Conservation (phyloP, 2,797 vertebrate genomes). For the Cuculus canorus region DNA sequence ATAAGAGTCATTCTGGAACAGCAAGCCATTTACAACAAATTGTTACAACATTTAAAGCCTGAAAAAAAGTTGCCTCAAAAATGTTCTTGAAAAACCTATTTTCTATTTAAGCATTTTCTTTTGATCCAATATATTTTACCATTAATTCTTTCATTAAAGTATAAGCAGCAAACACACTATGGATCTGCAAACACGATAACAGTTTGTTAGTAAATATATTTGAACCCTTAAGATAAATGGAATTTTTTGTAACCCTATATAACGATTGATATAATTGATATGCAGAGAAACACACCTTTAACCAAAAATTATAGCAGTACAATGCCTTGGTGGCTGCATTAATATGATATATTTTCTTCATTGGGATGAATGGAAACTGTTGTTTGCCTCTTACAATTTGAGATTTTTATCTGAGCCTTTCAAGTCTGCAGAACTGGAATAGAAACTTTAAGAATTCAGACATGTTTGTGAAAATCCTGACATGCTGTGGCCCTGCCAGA, state of each 20-base stretch:
- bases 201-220: not conserved
- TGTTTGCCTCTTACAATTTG: not conserved
- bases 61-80: not conserved
- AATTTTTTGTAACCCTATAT: not conserved
- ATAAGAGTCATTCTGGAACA: not conserved
- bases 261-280: not conserved
- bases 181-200: not conserved
- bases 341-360: not conserved
- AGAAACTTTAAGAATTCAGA: not conserved
- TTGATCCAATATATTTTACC: not conserved
- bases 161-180: not conserved
- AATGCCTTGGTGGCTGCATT: not conserved
- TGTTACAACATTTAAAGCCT: not conserved
- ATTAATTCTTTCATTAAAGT: not conserved
- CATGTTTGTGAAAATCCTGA: not conserved
- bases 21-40: constrained; percentile 35
- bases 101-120: not conserved
- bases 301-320: not conserved
- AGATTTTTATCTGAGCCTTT: constrained; percentile 31
- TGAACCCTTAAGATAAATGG: not conserved
- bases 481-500: not conserved
- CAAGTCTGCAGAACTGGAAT: not conserved
- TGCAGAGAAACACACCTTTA: not conserved
- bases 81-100: not conserved
- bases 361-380: not conserved